Percentiles rank a stretch among this genome's conserved stretches.
Evolutionary conservation across 2,797 vertebrate genomes (phyloP).

Genomic region (Podargus strigoides): DNA sequence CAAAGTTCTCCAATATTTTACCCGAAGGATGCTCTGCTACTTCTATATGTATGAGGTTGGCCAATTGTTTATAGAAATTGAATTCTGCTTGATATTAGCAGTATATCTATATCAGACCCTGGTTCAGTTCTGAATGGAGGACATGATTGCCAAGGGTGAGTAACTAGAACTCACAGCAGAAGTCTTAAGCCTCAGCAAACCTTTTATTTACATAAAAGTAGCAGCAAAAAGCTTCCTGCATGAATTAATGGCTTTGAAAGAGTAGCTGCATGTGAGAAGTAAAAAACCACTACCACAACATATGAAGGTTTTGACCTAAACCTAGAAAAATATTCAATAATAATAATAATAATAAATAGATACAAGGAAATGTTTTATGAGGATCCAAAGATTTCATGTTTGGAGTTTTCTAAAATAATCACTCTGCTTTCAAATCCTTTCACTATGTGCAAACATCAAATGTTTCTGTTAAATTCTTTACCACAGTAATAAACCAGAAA

Average conservation of each 20-base stretch:
- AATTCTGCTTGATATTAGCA: not conserved
- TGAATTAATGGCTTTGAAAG: not conserved
- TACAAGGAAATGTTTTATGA: not conserved
- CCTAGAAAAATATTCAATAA: not conserved
- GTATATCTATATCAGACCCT: not conserved
- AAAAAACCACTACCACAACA: not conserved
- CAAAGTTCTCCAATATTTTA: not conserved
- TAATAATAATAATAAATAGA: not conserved
- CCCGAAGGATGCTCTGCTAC: not conserved
- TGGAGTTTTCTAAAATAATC: not conserved
- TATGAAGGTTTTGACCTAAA: not conserved
- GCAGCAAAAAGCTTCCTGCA: not conserved
- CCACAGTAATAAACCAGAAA: not conserved
- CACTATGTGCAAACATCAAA: not conserved
- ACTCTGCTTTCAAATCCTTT: not conserved
- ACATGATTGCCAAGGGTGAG: not conserved
- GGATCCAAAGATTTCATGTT: not conserved
- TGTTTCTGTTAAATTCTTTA: not conserved
- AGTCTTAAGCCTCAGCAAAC: not conserved
- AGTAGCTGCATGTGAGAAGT: not conserved
- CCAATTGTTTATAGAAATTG: not conserved
- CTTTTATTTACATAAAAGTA: not conserved
- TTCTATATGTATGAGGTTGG: not conserved
- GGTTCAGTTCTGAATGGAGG: not conserved
- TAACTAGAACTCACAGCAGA: not conserved